Percentiles rank a stretch among this genome's conserved stretches.
Conservation (phyloP, 2,888 invertebrate species). For the Xanthia icteritia region DNA sequence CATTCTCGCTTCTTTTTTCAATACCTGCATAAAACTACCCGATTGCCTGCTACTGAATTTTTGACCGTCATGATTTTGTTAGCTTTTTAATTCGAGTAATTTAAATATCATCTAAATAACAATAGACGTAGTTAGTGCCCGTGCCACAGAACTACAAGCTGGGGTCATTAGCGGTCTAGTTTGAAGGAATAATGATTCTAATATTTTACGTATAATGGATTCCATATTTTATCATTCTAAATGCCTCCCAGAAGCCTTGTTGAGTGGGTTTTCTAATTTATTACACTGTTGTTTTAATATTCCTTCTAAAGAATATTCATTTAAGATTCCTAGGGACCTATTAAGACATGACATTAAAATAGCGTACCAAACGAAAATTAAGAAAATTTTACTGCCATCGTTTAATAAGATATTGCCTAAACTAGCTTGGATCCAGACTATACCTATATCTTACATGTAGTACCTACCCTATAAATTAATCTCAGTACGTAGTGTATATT, state of each 20-base stretch:
- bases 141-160: constrained; percentile 17
- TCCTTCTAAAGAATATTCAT: constrained; percentile 3
- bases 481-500: too few relatives aligned
- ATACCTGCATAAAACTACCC: not conserved
- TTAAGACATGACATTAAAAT: constrained; percentile 5
- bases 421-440: too few relatives aligned
- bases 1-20: not conserved
- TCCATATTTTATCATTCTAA: constrained; percentile 24
- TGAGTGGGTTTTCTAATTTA: constrained; percentile 17
- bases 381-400: not conserved
- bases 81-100: constrained; percentile 1
- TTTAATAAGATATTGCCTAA: not conserved
- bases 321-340: not conserved
- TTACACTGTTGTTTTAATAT: constrained; percentile 29
- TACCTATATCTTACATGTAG: too few relatives aligned
- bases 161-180: constrained; percentile 45
- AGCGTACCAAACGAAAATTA: not conserved
- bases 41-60: too few relatives aligned
- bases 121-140: constrained; percentile 27
- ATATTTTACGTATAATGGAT: constrained; percentile 38
- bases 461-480: too few relatives aligned
- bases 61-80: not conserved
- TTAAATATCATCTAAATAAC: constrained; percentile 26
- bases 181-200: constrained; percentile 29
- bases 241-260: constrained; percentile 19